phyloP scores from a whole-genome alignment of 2,888 invertebrate genomes.

The Incurvaria masculella region DNA sequence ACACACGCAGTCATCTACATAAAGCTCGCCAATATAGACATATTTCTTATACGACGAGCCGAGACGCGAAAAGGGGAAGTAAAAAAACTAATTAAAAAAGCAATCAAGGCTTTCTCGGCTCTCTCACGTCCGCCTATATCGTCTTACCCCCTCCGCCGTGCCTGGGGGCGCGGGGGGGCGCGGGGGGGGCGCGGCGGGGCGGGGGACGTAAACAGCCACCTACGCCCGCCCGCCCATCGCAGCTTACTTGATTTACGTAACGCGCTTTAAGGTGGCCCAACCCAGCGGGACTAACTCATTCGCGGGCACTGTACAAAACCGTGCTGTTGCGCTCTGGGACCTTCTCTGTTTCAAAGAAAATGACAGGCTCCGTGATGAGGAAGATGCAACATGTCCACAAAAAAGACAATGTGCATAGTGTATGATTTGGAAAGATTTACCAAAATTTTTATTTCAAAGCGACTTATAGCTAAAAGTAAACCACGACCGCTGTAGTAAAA shows the following conservation, averaged over 20 bases:
- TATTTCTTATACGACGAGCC: conserved; percentile 47
- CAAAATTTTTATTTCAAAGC: too few relatives aligned
- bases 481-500: too few relatives aligned
- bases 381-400: too few relatives aligned
- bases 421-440: too few relatives aligned
- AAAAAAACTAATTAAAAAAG: conserved; percentile 57
- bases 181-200: conserved; percentile 30
- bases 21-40: conserved; percentile 36
- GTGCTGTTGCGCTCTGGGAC: too few relatives aligned
- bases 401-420: too few relatives aligned
- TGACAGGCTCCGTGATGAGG: too few relatives aligned
- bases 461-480: too few relatives aligned
- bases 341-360: too few relatives aligned
- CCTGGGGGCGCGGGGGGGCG: conserved; percentile 29
- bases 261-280: too few relatives aligned
- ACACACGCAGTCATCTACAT: conserved; percentile 21
- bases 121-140: conserved; percentile 58
- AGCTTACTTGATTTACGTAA: conserved; percentile 53
- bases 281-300: too few relatives aligned
- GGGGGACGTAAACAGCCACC: not conserved
- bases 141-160: conserved; percentile 48
- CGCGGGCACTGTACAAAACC: too few relatives aligned
- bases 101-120: conserved; percentile 59
- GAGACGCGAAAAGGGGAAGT: conserved; percentile 52
- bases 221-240: not conserved